These are phyloP conservation scores for Sericinus montela DNA, from an alignment of 2,888 invertebrate species.

Conservation along the genomic window DNA sequence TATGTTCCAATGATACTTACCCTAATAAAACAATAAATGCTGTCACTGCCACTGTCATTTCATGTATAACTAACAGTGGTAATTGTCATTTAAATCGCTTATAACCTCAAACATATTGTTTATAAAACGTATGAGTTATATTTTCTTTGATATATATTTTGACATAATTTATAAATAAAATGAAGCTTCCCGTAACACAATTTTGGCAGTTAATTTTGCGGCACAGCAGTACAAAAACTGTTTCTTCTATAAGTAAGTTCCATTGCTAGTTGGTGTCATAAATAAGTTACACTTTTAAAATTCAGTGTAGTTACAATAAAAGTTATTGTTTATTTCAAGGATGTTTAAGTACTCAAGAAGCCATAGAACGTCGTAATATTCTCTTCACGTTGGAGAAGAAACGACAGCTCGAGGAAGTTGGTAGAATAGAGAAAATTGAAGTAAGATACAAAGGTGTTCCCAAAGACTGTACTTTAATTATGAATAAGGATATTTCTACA, in stretches of 20 bases:
- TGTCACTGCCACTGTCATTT: too few species aligned
- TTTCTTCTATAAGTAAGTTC: slow-evolving; percentile 39
- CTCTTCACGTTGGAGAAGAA: slow-evolving; percentile 89
- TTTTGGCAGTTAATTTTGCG: slow-evolving; percentile 40
- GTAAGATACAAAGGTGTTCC: slow-evolving; percentile 88
- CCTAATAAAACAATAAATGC: too few species aligned
- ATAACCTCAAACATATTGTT: slow-evolving; percentile 15
- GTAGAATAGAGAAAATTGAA: slow-evolving; percentile 94
- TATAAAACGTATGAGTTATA: too few species aligned
- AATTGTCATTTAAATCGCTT: background rate
- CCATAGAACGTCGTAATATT: slow-evolving; percentile 80
- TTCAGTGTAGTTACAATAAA: too few species aligned
- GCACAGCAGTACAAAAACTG: slow-evolving; percentile 32
- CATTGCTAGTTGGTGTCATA: slow-evolving; percentile 1
- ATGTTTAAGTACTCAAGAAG: slow-evolving; percentile 70
- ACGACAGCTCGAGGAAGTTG: slow-evolving; percentile 85
- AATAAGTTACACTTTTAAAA: background rate
- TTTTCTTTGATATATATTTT: too few species aligned
- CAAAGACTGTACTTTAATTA: slow-evolving; percentile 85
- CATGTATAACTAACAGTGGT: too few species aligned
- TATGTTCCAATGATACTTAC: too few species aligned
- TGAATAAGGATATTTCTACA: slow-evolving; percentile 96
- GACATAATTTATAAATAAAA: slow-evolving; percentile 30
- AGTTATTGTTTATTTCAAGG: slow-evolving; percentile 42
- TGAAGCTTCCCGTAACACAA: slow-evolving; percentile 48